Base-by-base conservation (phyloP, 2,888 invertebrate species). In the Diaperis boleti region DNA sequence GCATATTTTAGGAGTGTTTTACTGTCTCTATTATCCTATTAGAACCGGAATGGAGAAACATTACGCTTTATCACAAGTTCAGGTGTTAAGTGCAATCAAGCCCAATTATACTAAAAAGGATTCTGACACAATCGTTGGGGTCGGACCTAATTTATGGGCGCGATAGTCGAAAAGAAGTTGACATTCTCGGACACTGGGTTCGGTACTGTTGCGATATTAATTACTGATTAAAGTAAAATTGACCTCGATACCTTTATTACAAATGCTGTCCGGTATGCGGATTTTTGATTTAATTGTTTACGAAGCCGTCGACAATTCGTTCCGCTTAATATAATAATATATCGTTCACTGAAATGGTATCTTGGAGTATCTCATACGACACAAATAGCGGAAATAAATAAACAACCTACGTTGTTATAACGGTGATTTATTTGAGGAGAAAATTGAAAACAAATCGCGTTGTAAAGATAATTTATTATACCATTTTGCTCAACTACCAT, bases 41-140 rank as follows among this genome's bases (percentile, higher is more conserved):
- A 41, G 13, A 39, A 41, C 11, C 20, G 17, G 55, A 66, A 66
- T 60, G 47, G 54, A 63, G 63, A 62, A 63, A 61, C 60, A 59
- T 47, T 42, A 39, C 49, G 45, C 54, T 62, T 62, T 66, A 66
- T 59, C 65, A 47, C 59, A 61, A 60, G 37, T 60, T 63, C 52
- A 42, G 61, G 66, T 63, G 61, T 63, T 54, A 61, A 60, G 35
- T 33, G 52, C 52, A 33, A 60, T 60, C 60, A 60, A 37, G 39
- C 49, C 60, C 52, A 60, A 60, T 60, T 45, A 60, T 52, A 60
- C 59, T 49, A 59, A 59, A 49, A 49, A 49, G 49, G 49, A 59
- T 59, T 59, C 41, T 59, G 59, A 59, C 59, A 59, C 49, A 59
- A 59, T 59, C 49, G 45, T 18, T 20, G 10, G 11, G 20, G 26